Evolutionary conservation across 2,888 invertebrate genomes (phyloP).

Genomic region (Suillia variegata): DNA sequence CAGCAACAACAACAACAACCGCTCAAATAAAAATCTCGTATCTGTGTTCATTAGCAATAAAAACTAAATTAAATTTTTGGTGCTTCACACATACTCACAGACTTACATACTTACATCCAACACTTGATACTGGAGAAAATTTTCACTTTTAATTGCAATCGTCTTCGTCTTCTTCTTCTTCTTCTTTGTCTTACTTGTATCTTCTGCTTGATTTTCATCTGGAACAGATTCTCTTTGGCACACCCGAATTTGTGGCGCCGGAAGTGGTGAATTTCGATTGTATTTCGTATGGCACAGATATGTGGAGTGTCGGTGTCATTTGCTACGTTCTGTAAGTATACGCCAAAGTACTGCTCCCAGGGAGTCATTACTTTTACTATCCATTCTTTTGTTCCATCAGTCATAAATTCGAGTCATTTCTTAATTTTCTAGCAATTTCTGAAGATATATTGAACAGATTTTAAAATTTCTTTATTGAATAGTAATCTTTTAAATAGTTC

Average conservation of each 20-base stretch:
- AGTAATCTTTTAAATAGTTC: too few species aligned
- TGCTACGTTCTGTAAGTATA: constrained; percentile 95
- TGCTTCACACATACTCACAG: not conserved
- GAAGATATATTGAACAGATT: too few species aligned
- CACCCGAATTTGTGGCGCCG: constrained; percentile 98
- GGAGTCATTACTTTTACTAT: not conserved
- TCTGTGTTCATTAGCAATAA: constrained; percentile 17
- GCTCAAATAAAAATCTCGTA: not conserved
- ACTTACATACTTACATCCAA: not conserved
- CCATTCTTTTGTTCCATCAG: too few species aligned
- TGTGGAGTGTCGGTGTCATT: constrained; percentile 99
- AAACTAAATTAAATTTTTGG: constrained; percentile 17
- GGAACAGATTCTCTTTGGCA: constrained; percentile 93
- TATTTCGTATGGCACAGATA: constrained; percentile 94
- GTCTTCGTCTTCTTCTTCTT: constrained; percentile 4
- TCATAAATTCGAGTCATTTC: too few species aligned
- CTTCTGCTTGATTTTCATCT: too few species aligned
- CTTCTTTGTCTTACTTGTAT: too few species aligned
- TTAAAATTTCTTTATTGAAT: too few species aligned
- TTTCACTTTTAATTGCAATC: constrained; percentile 20
- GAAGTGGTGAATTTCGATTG: constrained; percentile 99
- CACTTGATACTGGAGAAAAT: too few species aligned
- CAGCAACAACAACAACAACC: constrained; percentile 1
- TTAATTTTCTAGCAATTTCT: too few species aligned
- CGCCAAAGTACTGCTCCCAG: not conserved